Base-by-base conservation (phyloP, 1,140 invertebrate species). In the Coenobita brevimanus region DNA sequence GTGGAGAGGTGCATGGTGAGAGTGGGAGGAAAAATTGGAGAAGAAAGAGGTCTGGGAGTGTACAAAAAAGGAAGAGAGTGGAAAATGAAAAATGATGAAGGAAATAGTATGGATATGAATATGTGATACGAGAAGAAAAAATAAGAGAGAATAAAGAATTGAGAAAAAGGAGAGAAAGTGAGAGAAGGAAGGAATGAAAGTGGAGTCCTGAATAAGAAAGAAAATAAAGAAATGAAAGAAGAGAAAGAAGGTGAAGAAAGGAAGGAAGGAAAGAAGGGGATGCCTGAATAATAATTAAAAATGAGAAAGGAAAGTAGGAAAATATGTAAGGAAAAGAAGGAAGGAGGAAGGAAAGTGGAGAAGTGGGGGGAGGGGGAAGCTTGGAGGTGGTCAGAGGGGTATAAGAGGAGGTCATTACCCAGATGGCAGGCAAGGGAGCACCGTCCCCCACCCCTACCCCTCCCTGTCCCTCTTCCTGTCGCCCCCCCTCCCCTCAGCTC, bases 251-350 rank as follows among this genome's bases (percentile, higher is more conserved):
- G 41, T 30, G 67, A 71, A 38, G 67, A 71, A 38, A 38, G 41
- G 67, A 38, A 71, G 67, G 67, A 71, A 38, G 67, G 41, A 38
- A 38, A 71, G 67, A 21, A 71, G 67, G 67, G 41, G 67, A 38
- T 38, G 67, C 33, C 36, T 30, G 67, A 71, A 38, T 27, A 36
- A 33, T n/a, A n/a, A n/a, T n/a, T n/a, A n/a, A n/a, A n/a, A n/a
- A n/a, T n/a, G n/a, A n/a, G n/a, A 57, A n/a, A 57, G n/a, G n/a
- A n/a, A n/a, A n/a, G n/a, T n/a, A n/a, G n/a, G n/a, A n/a, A n/a
- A n/a, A n/a, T n/a, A n/a, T n/a, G n/a, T n/a, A n/a, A n/a, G n/a
- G n/a, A n/a, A n/a, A n/a, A n/a, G n/a, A 30, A 38, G 67, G 41
- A 38, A 38, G 41, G 67, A 38, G 41, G 67, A 38, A 71, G 67